These are phyloP conservation scores for Theodoxus fluviatilis DNA, from an alignment of 2,888 invertebrate genomes.

Conservation along the genomic window DNA sequence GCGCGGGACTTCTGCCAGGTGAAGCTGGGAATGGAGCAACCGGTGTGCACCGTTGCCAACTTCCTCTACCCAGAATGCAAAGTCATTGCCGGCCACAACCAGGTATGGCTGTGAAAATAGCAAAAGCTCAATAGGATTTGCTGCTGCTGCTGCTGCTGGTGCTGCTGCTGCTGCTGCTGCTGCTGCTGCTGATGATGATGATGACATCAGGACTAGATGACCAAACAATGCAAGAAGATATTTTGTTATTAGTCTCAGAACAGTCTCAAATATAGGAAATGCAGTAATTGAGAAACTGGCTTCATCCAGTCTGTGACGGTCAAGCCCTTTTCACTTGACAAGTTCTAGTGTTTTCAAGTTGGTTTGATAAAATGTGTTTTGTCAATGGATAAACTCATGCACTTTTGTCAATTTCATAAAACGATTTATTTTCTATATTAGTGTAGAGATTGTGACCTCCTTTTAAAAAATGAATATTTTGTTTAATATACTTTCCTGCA, in stretches of 20 bases:
- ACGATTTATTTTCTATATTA: neutral
- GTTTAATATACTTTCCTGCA: neutral
- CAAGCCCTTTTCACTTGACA: too few relatives aligned
- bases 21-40: constrained; percentile 71
- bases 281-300: too few relatives aligned
- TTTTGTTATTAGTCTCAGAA: neutral
- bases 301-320: too few relatives aligned
- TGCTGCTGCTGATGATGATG: neutral
- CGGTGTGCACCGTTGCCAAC: constrained; percentile 79
- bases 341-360: too few relatives aligned
- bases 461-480: neutral
- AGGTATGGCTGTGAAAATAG: constrained; percentile 66
- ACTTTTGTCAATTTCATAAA: too few relatives aligned
- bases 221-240: neutral
- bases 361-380: too few relatives aligned
- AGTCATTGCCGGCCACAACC: constrained; percentile 83
- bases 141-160: neutral
- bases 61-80: constrained; percentile 87
- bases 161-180: too few relatives aligned
- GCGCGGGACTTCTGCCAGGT: constrained; percentile 70
- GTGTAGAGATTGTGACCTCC: neutral
- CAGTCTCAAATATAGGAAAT: too few relatives aligned
- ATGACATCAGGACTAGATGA: neutral
- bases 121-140: neutral
- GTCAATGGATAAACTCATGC: too few relatives aligned